Conservation (phyloP, 2,888 invertebrate genomes). For the Lingula anatina region DNA sequence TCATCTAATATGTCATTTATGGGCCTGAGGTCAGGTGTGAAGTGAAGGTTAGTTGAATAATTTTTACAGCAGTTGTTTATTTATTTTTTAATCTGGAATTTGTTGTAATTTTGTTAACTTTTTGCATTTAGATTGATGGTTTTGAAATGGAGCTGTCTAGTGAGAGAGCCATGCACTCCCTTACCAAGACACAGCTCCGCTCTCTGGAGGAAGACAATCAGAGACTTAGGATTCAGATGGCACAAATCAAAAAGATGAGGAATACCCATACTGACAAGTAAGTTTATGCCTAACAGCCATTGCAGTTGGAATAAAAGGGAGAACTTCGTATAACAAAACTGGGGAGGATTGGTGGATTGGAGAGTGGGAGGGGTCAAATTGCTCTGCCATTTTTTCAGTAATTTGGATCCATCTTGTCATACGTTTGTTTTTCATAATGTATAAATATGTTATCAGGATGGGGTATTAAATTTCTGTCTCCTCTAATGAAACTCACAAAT, state of each 20-base stretch:
- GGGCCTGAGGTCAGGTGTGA: no score
- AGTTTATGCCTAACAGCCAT: conserved; percentile 3
- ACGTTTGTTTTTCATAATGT: no score
- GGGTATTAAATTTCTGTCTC: not conserved
- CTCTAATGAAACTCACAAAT: not conserved
- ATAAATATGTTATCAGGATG: no score
- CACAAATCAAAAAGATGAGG: conserved; percentile 18
- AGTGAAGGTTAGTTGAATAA: no score
- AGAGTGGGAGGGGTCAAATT: no score
- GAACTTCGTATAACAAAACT: no score
- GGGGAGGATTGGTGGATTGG: no score
- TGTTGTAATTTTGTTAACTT: no score
- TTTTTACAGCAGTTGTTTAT: no score
- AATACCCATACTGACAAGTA: conserved; percentile 27
- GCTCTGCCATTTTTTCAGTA: not conserved
- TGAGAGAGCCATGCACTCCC: conserved; percentile 38
- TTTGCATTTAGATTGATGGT: conserved; percentile 17
- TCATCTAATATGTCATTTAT: no score
- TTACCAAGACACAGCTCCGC: conserved; percentile 34
- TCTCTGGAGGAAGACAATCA: conserved; percentile 40
- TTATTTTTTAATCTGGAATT: no score
- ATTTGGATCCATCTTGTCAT: not conserved
- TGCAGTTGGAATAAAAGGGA: no score
- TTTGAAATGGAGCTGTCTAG: conserved; percentile 36
- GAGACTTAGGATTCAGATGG: conserved; percentile 31